Evolutionary conservation across 2,888 invertebrate genomes (phyloP).

Genomic region (Hemaris fuciformis): DNA sequence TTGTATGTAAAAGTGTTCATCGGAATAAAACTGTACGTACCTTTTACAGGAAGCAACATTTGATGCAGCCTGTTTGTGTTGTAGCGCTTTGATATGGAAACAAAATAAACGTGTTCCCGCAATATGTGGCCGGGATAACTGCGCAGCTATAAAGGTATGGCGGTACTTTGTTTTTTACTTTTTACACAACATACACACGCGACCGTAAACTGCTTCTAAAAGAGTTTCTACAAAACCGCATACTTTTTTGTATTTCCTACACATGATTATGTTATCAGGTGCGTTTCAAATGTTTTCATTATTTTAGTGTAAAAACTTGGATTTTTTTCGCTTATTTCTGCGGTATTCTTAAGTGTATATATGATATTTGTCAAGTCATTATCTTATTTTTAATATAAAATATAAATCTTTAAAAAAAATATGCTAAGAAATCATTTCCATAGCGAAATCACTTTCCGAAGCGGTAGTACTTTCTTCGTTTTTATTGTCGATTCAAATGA

Average conservation of each 20-base stretch:
- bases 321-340: too few species aligned
- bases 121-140: background rate
- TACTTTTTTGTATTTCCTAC: background rate
- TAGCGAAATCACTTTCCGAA: too few species aligned
- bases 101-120: background rate
- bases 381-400: too few species aligned
- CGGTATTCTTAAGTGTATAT: too few species aligned
- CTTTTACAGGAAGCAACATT: background rate
- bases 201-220: background rate
- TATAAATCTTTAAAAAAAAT: too few species aligned
- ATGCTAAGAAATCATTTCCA: too few species aligned
- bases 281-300: too few species aligned
- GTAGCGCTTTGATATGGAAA: conserved; percentile 1
- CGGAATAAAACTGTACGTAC: background rate
- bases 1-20: background rate
- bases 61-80: background rate
- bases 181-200: background rate
- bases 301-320: too few species aligned
- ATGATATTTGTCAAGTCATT: too few species aligned
- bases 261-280: background rate
- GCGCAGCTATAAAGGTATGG: background rate
- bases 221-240: background rate
- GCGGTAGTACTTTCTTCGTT: too few species aligned
- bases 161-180: background rate
- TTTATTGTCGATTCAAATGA: too few species aligned